Evolutionary conservation across 2,888 invertebrate species (phyloP), one percentile per base, ranked within the genome.

Genomic region (Rhyacophila evoluta): DNA sequence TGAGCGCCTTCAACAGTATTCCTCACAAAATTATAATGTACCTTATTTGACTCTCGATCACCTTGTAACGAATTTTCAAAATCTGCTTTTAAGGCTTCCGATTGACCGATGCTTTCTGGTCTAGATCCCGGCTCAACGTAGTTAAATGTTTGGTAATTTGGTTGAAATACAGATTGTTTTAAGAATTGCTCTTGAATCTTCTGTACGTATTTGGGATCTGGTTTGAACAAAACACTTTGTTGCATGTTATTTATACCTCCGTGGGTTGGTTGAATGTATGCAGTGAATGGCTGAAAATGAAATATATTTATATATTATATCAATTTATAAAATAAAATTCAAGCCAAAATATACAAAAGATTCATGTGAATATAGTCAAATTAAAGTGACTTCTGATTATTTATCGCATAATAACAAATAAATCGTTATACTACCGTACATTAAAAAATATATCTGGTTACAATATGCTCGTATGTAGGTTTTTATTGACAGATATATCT

Each of bases 191-290:
- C 86, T 83, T 89, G 89, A 28, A 89, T 84, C 83, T 89, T 89
- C 82, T 89, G 89, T 74, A 91, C 84, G 81, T 87, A 90, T 81
- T 85, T 84, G n/a, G 88, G 88, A 83, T 91, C 90, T 8, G 91
- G 88, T 84, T 91, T 90, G 82, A 91, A 91, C 5, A 91, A 85
- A 10, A 87, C 85, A 80, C 86, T 87, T 1, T 88, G 88, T 78
- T 88, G 85, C 8, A 87, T 15, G 29, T 72, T 72, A 28, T 68
- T 19, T 69, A 36, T 4, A n/a, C 38, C 85, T 68, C 87, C 87
- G 12, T 82, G 79, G 2, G 83, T 80, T 11, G 86, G 84, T 80
- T 88, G 88, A 25, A 87, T 78, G 11, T 82, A 37, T 10, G 83
- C 84, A 78, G 84, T 85, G 79, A 85, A 86, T 19, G 85, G 85